phyloP scores from a whole-genome alignment of 2,113 vertebrate species.

The Prochilodus magdalenae region DNA sequence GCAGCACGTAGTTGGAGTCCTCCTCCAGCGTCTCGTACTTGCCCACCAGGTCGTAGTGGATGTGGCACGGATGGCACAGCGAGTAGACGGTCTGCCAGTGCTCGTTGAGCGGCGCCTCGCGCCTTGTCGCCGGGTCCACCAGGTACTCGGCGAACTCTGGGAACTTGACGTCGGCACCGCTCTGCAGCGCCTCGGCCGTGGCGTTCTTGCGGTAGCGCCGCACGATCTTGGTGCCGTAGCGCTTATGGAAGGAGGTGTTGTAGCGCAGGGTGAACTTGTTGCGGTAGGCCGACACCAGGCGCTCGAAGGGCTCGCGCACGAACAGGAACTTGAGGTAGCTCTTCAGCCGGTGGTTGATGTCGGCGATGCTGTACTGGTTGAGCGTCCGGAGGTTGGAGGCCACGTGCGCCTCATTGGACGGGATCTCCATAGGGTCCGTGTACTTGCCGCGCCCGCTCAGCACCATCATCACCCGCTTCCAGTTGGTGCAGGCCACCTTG shows the following conservation, averaged over 20 bases:
- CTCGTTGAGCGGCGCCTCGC: conserved; percentile 94
- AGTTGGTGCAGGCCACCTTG: conserved; percentile 99
- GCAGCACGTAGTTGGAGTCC: conserved; percentile 90
- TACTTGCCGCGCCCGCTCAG: conserved; percentile 92
- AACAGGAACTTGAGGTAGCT: conserved; percentile 98
- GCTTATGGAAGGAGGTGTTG: conserved; percentile 97
- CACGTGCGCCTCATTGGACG: conserved; percentile 92
- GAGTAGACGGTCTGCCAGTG: conserved; percentile 97
- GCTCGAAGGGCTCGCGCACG: conserved; percentile 95
- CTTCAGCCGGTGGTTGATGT: conserved; percentile 97
- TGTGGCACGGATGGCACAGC: conserved; percentile 96
- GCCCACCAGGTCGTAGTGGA: conserved; percentile 96
- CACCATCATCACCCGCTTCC: conserved; percentile 99
- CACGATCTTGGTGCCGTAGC: conserved; percentile 95
- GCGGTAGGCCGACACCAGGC: conserved; percentile 95
- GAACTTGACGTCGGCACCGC: conserved; percentile 89
- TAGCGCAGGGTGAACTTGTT: conserved; percentile 99
- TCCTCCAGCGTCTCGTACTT: conserved; percentile 97
- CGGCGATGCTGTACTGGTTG: conserved; percentile 95
- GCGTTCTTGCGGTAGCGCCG: conserved; percentile 93
- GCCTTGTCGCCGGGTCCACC: conserved; percentile 90
- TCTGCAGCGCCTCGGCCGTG: conserved; percentile 88
- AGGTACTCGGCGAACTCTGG: conserved; percentile 94
- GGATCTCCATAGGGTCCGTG: conserved; percentile 95
- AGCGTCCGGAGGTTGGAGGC: conserved; percentile 94